Conservation (phyloP, 1,140 invertebrate genomes). For the Chionoecetes opilio region DNA sequence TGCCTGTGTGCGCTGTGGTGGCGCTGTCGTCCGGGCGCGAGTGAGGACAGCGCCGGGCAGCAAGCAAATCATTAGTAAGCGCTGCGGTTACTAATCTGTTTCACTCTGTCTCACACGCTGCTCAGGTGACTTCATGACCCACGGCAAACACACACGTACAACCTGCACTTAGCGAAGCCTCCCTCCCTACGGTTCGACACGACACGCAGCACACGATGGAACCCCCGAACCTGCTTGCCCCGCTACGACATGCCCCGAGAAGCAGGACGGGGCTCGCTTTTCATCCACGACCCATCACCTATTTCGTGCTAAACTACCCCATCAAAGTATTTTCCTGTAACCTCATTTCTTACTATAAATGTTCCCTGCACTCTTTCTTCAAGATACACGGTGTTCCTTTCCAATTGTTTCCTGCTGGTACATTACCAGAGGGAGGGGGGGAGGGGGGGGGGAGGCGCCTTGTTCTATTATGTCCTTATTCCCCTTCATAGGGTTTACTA, state of each 20-base stretch:
- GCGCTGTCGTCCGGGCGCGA: neutral
- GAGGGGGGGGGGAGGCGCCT: no score
- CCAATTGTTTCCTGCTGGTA: no score
- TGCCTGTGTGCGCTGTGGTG: neutral
- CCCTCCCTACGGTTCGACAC: neutral
- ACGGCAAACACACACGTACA: neutral
- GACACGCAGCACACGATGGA: neutral
- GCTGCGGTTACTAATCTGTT: neutral
- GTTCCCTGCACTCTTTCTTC: no score
- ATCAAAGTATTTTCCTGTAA: no score
- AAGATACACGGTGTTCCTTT: no score
- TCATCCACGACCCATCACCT: no score
- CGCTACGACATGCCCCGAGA: neutral
- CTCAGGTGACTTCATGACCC: neutral
- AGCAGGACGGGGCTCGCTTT: no score
- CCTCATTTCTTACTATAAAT: no score
- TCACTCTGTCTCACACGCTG: neutral
- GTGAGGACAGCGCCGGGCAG: neutral
- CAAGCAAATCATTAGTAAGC: neutral
- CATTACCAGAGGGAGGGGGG: no score
- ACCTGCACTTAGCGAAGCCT: neutral
- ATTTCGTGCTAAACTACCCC: no score
- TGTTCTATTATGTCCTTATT: no score
- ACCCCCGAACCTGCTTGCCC: neutral
- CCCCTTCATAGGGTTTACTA: no score